Evolutionary conservation across 2,888 invertebrate species (phyloP).

Genomic region (Odiellus spinosus): DNA sequence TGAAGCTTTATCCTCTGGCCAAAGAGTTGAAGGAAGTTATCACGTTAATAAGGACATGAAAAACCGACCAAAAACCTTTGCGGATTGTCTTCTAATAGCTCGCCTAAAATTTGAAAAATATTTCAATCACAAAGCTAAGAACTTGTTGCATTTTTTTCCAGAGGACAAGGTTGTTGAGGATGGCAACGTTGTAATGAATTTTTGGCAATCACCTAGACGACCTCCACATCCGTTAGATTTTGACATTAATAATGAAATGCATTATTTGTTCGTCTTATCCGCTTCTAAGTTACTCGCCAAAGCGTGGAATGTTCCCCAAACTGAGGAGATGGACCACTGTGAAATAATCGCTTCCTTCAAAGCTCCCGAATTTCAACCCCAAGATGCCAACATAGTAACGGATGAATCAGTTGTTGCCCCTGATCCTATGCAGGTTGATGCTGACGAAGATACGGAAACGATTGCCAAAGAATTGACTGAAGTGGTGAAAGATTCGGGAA

Average conservation of each 20-base stretch:
- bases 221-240: conserved; percentile 29
- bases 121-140: conserved; percentile 23
- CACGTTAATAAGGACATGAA: conserved; percentile 20
- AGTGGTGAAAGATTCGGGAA: not conserved
- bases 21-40: not conserved
- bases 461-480: not conserved
- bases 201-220: conserved; percentile 32
- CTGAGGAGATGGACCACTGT: not conserved
- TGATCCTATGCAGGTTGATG: not conserved
- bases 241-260: conserved; percentile 24
- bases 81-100: conserved; percentile 23
- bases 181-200: conserved; percentile 13
- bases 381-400: not conserved
- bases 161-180: not conserved
- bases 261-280: conserved; percentile 12
- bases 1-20: not conserved
- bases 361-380: not conserved
- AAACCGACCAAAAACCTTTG: conserved; percentile 23
- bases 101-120: conserved; percentile 6
- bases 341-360: not conserved
- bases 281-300: not conserved
- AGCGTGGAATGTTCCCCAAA: not conserved
- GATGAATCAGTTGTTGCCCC: not conserved
- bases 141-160: not conserved
- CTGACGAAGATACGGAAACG: conserved; percentile 8